These are phyloP conservation scores for Portevinia maculata DNA, from an alignment of 2,888 invertebrate species.

Conservation along the genomic window DNA sequence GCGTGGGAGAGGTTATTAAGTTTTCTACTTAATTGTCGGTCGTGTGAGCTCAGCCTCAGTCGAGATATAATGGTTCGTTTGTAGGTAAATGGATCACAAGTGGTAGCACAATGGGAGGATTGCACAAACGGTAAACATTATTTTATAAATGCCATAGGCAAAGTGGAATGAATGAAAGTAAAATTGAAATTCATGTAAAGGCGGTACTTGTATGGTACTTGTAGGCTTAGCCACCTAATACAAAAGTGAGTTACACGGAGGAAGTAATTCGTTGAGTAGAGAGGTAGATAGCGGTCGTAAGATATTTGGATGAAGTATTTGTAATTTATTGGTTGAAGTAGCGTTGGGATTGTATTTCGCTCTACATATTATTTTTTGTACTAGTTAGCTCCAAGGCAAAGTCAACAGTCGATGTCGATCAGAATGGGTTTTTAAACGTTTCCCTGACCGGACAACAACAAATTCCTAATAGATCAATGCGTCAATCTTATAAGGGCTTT, in stretches of 20 bases:
- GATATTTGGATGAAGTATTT: background rate
- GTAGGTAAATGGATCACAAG: constrained; percentile 42
- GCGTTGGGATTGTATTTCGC: too few relatives aligned
- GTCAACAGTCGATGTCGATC: too few relatives aligned
- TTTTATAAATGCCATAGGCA: constrained; percentile 11
- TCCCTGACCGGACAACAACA: too few relatives aligned
- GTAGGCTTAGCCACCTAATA: background rate
- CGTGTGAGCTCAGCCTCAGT: background rate
- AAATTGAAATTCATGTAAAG: background rate
- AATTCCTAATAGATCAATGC: too few relatives aligned
- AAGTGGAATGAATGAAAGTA: background rate
- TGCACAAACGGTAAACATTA: constrained; percentile 2
- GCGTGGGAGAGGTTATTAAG: constrained; percentile 17
- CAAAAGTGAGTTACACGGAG: background rate
- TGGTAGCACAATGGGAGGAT: background rate
- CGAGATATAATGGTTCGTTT: constrained; percentile 32
- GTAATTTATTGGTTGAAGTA: too few relatives aligned
- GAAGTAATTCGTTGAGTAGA: background rate
- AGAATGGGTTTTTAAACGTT: too few relatives aligned
- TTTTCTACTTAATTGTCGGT: constrained; percentile 7
- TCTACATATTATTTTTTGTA: too few relatives aligned
- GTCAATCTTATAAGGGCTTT: too few relatives aligned
- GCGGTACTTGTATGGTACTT: background rate
- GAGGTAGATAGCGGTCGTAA: constrained; percentile 8
- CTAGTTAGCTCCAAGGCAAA: too few relatives aligned